Base-by-base conservation (phyloP, 2,113 vertebrate species). In the Vulpes vulpes region DNA sequence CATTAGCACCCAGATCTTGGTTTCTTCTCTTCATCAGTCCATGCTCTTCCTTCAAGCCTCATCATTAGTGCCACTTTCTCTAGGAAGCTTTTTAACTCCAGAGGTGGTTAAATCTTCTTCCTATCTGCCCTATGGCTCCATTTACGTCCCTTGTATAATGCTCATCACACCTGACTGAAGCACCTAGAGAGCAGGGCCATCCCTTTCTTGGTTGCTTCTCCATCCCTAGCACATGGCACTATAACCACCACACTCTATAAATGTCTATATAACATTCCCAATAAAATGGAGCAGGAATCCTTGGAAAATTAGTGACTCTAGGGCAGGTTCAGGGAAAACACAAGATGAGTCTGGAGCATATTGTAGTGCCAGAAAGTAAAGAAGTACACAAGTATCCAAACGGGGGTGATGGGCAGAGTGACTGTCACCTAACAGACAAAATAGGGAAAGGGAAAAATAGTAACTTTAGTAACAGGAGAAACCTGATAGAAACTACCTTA, bases 391-490 rank as follows among this genome's bases (percentile, higher is more conserved):
- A 51, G 49, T 49, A 35, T 25, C 49, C 60, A 10, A 76, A 59
- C 22, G 35, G 11, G 78, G 69, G 25, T 27, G 25, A 43, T 62
- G 59, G 25, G 11, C 35, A 27, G 55, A 35, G 38, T n/a, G 71
- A 76, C 30, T 25, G 15, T 94, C 74, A 94, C 71, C 38, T 88
- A 69, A 71, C 30, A 80, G 19, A 69, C 5, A 80, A 49, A 35
- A 20, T 67, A 67, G 17, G 35, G 20, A 86, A 78, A 93, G 71
- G 62, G 35, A 32, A 94, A 87, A 67, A 57, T 55, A 86, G 71
- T 43, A 95, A 95, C 60, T 84, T 67, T 20, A 17, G 71, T 83
- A 62, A 92, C 80, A 73, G 55, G 57, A 83, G 38, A 71, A 91
- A 59, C 27, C 53, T 51, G 59, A 60, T 38, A 91, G 89, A 85